A percentile compares a stretch with the other conserved stretches of the same genome.
phyloP scores from a whole-genome alignment of 2,888 invertebrate genomes.

The Nemurella pictetii region DNA sequence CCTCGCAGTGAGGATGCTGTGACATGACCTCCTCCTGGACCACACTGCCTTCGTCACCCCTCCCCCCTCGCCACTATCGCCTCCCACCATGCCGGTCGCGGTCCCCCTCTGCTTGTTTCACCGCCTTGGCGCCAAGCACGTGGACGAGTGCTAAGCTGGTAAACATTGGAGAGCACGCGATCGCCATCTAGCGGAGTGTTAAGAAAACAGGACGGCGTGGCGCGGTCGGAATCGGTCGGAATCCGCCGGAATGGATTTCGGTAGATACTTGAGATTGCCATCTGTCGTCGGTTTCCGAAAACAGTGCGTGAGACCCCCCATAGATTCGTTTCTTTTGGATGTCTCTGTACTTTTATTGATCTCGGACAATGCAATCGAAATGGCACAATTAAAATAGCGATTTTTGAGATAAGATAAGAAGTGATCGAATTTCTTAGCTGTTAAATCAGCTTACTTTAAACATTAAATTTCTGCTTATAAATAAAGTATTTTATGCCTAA shows the following conservation, averaged over 20 bases:
- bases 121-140: constrained; percentile 22
- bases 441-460: too few relatives aligned
- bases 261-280: constrained; percentile 3
- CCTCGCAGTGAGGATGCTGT: constrained; percentile 23
- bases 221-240: constrained; percentile 9
- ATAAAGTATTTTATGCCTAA: too few relatives aligned
- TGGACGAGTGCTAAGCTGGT: background rate
- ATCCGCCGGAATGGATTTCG: background rate
- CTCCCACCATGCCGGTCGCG: too few relatives aligned
- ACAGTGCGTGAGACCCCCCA: background rate
- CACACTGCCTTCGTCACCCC: constrained; percentile 2
- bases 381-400: background rate
- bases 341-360: background rate
- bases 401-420: background rate
- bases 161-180: background rate
- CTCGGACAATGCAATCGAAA: background rate
- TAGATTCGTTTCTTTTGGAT: background rate
- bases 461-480: too few relatives aligned
- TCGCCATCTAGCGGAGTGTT: background rate
- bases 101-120: background rate
- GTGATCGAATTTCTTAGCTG: background rate
- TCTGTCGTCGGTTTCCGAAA: background rate
- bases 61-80: too few relatives aligned
- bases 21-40: constrained; percentile 29
- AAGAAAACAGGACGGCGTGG: background rate